Evolutionary conservation across 1,140 invertebrate species (phyloP).

Genomic region (Tenebrio molitor): DNA sequence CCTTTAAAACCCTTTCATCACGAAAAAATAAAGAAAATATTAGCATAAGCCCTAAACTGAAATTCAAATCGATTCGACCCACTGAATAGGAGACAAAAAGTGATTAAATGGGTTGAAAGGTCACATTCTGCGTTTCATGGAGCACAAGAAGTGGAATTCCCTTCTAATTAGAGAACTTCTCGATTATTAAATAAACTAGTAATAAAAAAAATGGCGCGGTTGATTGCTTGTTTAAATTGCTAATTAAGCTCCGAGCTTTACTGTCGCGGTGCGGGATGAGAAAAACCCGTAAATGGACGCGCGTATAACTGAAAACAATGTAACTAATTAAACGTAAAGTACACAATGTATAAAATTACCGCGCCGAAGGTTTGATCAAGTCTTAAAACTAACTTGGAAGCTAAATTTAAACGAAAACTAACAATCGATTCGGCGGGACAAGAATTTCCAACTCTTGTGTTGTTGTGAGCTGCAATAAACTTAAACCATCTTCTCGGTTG

Average conservation of each 20-base stretch:
- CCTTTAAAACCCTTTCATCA: constrained; percentile 1
- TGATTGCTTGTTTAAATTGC: background rate
- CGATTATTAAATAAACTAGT: background rate
- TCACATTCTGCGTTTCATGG: no score
- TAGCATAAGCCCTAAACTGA: background rate
- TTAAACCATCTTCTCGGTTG: background rate
- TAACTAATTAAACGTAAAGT: constrained; percentile 1
- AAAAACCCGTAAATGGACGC: background rate
- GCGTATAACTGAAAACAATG: constrained; percentile 11
- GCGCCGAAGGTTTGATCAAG: background rate
- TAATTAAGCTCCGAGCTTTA: constrained; percentile 12
- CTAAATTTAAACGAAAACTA: background rate
- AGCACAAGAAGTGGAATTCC: no score
- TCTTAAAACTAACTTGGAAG: background rate
- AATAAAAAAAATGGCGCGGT: background rate
- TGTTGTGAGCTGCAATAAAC: background rate
- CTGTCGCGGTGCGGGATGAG: background rate
- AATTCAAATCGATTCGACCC: background rate
- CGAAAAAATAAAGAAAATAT: constrained; percentile 12
- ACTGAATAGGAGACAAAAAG: no score
- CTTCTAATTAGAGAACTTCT: constrained; percentile 24
- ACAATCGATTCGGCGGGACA: background rate
- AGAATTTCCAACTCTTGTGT: background rate
- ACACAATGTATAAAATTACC: constrained; percentile 5
- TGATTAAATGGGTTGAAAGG: no score